phyloP scores from a whole-genome alignment of 2,888 invertebrate genomes.

The Exephanes ischioxanthus region DNA sequence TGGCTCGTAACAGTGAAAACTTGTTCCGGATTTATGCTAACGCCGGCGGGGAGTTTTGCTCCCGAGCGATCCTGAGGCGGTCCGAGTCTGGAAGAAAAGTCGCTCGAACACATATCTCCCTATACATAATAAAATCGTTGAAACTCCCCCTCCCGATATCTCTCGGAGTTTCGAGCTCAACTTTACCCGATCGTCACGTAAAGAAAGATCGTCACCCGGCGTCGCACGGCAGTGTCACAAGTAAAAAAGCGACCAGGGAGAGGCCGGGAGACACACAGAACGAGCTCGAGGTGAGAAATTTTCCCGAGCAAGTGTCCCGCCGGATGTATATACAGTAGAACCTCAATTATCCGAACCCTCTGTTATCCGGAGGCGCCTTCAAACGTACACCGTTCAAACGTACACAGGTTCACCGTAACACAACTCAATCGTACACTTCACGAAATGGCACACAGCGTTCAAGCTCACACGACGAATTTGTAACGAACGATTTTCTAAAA shows the following conservation, averaged over 20 bases:
- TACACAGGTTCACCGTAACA: too few relatives aligned
- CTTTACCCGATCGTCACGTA: slow-evolving; percentile 52
- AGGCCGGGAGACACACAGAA: neutral
- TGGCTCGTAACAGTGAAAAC: slow-evolving; percentile 41
- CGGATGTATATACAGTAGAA: too few relatives aligned
- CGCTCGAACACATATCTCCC: neutral
- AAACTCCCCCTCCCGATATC: slow-evolving; percentile 5
- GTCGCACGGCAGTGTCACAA: neutral
- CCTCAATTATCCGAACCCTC: too few relatives aligned
- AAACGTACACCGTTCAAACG: too few relatives aligned
- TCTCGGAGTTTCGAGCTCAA: slow-evolving; percentile 45
- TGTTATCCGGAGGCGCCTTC: too few relatives aligned
- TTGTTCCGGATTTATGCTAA: slow-evolving; percentile 57
- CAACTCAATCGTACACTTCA: too few relatives aligned
- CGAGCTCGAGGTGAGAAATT: neutral
- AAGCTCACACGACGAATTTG: too few relatives aligned
- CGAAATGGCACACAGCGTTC: too few relatives aligned
- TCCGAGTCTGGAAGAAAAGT: neutral
- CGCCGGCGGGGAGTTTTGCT: slow-evolving; percentile 36
- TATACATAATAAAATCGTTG: slow-evolving; percentile 26
- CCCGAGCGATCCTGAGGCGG: neutral
- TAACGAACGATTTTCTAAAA: too few relatives aligned
- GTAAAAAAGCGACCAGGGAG: neutral
- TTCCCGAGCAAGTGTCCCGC: neutral
- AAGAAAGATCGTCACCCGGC: neutral